These are phyloP conservation scores for Tyto alba DNA, from an alignment of 2,113 vertebrate genomes.

Conservation along the genomic window DNA sequence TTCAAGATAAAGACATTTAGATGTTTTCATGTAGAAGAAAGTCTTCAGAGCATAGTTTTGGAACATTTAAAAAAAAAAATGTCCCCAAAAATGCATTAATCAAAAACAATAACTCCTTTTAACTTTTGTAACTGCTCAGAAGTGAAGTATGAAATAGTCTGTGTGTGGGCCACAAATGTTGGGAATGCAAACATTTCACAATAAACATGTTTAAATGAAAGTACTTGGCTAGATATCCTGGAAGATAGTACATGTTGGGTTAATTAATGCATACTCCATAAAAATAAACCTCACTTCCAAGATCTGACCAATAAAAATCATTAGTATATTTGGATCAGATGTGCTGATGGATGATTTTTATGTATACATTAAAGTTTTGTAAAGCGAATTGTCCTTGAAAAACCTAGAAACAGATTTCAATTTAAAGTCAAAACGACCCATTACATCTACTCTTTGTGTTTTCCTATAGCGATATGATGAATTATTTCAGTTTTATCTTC, in stretches of 20 bases:
- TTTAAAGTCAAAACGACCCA: conserved; percentile 43
- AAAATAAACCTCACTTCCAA: conserved; percentile 97
- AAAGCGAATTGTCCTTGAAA: conserved; percentile 59
- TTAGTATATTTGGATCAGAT: conserved; percentile 88
- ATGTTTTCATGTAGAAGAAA: conserved; percentile 52
- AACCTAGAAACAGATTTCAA: conserved; percentile 59
- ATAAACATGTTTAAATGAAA: conserved; percentile 99
- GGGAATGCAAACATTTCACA: conserved; percentile 99
- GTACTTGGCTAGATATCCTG: conserved; percentile 90
- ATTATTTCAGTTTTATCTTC: conserved; percentile 73
- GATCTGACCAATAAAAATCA: conserved; percentile 93
- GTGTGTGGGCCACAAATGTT: conserved; percentile 96
- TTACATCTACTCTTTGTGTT: conserved; percentile 44
- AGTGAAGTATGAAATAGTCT: conserved; percentile 95
- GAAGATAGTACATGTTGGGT: conserved; percentile 97
- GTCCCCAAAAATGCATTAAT: conserved; percentile 85
- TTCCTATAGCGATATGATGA: conserved; percentile 48
- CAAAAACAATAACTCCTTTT: conserved; percentile 98
- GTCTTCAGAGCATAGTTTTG: conserved; percentile 60
- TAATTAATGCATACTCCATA: conserved; percentile 94
- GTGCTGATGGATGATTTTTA: conserved; percentile 78
- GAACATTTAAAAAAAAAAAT: conserved; percentile 38
- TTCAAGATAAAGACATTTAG: conserved; percentile 35
- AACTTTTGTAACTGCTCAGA: conserved; percentile 86
- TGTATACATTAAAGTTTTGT: conserved; percentile 68